Base-by-base conservation (phyloP, 92 coral and sea anemone species). In the Epizoanthus ramosus region DNA sequence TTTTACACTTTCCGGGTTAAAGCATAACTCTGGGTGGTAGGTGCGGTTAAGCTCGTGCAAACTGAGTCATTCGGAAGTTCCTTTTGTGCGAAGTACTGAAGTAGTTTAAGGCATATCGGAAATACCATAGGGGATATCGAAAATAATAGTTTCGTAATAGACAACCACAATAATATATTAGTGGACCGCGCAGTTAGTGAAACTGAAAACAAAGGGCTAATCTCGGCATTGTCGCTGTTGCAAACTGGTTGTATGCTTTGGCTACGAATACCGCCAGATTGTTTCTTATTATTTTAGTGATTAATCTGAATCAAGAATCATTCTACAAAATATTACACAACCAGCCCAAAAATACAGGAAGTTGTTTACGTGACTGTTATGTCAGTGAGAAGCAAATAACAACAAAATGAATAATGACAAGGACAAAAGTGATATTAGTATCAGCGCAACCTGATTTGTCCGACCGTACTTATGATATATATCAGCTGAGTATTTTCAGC, bases 71-170 rank as follows among this genome's bases (percentile, higher is more conserved):
- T 60, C 70, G 82, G 71, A 77, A 77, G 70, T 77, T 56, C 82
- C 71, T 60, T 61, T 77, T 77, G 41, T 25, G 35, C 6, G 31
- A 8, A 77, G 39, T 25, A 56, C 16, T 28, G n/a, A 77, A 77
- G 82, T 77, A 61, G 82, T 41, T 77, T 77, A 77, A 77, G 41
- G 45, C 82, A 77, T 41, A 77, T 60, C 82, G 82, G 82, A 77
- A 77, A 77, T 77, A 19, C 82, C 82, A 60, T 41, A n/a, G 47
- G 63, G 68, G 50, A 59, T 65, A 77, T 61, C 82, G 57, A 77
- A 41, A 41, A 22, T 10, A 50, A 50, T 31, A 37, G 69, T 37
- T 77, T 61, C 6, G 37, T 22, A 45, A 12, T 58, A n/a, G 54
- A 12, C 41, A 12, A 33, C 17, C 52, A 63, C 57, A 18, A 41